Evolutionary conservation across 2,888 invertebrate genomes (phyloP).

Genomic region (Oxycera nigricornis): DNA sequence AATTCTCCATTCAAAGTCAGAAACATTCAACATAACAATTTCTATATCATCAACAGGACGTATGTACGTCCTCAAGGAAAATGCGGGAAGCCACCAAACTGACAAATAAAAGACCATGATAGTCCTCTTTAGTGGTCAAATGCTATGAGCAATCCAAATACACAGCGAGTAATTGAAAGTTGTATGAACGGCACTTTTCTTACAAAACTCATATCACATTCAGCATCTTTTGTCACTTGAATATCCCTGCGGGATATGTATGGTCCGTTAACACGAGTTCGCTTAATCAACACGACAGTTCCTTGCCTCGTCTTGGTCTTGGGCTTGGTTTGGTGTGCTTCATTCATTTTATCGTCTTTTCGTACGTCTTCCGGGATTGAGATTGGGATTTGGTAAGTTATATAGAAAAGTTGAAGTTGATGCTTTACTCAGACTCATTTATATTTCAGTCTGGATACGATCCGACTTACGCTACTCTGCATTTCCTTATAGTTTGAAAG

Average conservation of each 20-base stretch:
- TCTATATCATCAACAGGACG: too few relatives aligned
- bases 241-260: neutral
- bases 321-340: too few relatives aligned
- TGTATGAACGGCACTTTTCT: slow-evolving; percentile 20
- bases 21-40: too few relatives aligned
- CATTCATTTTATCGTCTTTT: neutral
- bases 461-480: too few relatives aligned
- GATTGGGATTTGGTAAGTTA: too few relatives aligned
- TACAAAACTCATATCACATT: neutral
- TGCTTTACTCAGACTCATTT: too few relatives aligned
- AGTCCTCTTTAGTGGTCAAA: slow-evolving; percentile 1
- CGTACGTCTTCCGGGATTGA: too few relatives aligned
- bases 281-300: slow-evolving; percentile 5
- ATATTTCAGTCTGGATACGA: too few relatives aligned
- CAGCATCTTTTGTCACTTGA: neutral
- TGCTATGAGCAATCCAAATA: slow-evolving; percentile 14
- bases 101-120: slow-evolving; percentile 7
- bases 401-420: too few relatives aligned
- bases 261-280: neutral
- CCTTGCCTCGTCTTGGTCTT: neutral
- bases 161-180: slow-evolving; percentile 22
- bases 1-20: too few relatives aligned
- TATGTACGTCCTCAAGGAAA: neutral
- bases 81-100: slow-evolving; percentile 5
- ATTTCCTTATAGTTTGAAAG: too few relatives aligned